phyloP scores from a whole-genome alignment of 2,797 vertebrate species.

The Paedocypris micromegethes region DNA sequence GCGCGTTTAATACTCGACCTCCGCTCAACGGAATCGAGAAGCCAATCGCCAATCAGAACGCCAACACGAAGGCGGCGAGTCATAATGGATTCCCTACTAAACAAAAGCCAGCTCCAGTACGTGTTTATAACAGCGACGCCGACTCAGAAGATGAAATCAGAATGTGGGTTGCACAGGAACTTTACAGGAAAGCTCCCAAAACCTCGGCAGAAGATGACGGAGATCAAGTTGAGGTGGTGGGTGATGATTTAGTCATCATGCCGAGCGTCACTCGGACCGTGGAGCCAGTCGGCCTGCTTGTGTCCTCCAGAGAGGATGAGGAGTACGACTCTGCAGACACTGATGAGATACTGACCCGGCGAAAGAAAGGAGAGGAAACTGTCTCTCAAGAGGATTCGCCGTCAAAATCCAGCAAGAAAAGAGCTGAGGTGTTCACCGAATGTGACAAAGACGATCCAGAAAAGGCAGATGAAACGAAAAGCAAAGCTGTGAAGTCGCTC shows the following conservation, averaged over 20 bases:
- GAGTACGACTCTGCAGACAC: constrained; percentile 82
- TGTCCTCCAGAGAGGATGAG: constrained; percentile 47
- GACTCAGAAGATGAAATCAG: constrained; percentile 80
- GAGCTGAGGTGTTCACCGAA: too few species aligned
- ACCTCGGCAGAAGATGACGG: constrained; percentile 34
- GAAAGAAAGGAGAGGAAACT: constrained; percentile 51
- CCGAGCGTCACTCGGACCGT: constrained; percentile 45
- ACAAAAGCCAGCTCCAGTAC: not conserved
- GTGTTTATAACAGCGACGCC: constrained; percentile 54
- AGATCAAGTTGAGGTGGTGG: constrained; percentile 77
- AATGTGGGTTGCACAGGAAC: constrained; percentile 59
- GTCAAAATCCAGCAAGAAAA: not conserved
- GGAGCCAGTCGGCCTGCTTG: constrained; percentile 30
- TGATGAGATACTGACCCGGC: constrained; percentile 80
- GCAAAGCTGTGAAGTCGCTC: too few species aligned
- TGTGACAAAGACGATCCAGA: too few species aligned
- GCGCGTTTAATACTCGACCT: not conserved
- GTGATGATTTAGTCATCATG: constrained; percentile 68
- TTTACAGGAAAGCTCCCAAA: constrained; percentile 2
- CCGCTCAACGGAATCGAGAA: constrained; percentile 1
- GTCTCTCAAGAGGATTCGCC: not conserved
- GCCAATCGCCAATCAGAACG: constrained; percentile 24
- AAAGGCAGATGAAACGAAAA: too few species aligned
- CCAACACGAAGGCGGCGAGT: not conserved
- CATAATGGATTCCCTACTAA: constrained; percentile 16